Evolutionary conservation across 64 coral and sea anemone species (phyloP), one percentile per base, ranked within the genome.

Genomic region (Astreopora myriophthalma): DNA sequence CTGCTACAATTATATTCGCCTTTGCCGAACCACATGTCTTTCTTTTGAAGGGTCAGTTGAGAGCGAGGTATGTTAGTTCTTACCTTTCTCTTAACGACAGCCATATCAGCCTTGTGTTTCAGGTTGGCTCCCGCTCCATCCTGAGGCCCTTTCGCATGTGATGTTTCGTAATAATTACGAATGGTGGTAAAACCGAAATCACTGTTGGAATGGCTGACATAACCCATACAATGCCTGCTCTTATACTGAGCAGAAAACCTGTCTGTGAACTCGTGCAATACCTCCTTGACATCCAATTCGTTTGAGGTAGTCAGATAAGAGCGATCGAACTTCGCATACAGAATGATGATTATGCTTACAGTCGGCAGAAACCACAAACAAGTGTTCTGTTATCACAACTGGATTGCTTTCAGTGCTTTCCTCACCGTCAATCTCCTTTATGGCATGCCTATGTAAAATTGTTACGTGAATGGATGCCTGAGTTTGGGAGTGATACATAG

Each of bases 121-220:
- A 92, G 51, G 58, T 81, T 55, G 4, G 68, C 85, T 3, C 85
- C 85, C 7, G 65, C 85, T 2, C 48, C 69, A 34, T 74, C 86
- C 52, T 88, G 82, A 0, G 48, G 86, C 0, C 72, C 87, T 79
- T 89, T 79, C 17, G 87, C 87, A 40, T 89, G 87, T 26, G 73
- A 89, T 1, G 73, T 89, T 13, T 89, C 73, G 26, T 64, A 89
- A 24, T 78, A 89, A 22, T 89, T 89, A 9, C 74, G 4, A 20
- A 89, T 89, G 11, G 58, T 89, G 0, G 14, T n/a, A n/a, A 25
- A 40, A 1, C 57, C 57, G 34, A 89, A 79, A 24, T 89, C 87
- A 5, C 1, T 10, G 1, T 1, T 0, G 14, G 87, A 89, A 0
- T 17, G 22, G 26, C 17, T 42, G 1, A 69, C 34, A 27, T 89